Conservation (phyloP, 2,113 vertebrate species). For the Mesitornis unicolor region DNA sequence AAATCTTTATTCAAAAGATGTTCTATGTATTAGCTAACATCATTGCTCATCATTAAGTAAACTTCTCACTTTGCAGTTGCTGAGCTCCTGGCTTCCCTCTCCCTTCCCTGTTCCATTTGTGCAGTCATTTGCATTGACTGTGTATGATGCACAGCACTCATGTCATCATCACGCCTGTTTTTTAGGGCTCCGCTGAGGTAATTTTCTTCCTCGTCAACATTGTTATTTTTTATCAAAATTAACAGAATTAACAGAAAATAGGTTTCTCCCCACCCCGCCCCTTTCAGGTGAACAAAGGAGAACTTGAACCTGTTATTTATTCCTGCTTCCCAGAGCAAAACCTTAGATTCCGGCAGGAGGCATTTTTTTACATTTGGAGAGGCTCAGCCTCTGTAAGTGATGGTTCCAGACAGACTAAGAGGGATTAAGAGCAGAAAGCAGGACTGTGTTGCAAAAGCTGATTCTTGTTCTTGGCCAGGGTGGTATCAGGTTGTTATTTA, state of each 20-base stretch:
- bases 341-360: background rate
- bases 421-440: background rate
- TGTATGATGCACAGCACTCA: background rate
- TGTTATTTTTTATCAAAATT: background rate
- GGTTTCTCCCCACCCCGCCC: rapidly evolving
- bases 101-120: background rate
- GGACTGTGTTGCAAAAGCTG: background rate
- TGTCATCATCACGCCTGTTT: background rate
- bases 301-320: background rate
- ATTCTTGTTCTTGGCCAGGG: background rate
- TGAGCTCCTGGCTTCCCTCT: background rate
- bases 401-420: background rate
- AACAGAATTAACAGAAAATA: background rate
- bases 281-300: background rate
- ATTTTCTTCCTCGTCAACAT: background rate
- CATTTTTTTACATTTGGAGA: background rate
- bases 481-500: background rate
- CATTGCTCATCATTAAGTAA: background rate
- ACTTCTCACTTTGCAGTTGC: background rate
- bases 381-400: background rate
- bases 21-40: background rate
- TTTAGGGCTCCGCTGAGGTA: background rate
- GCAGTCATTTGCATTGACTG: background rate
- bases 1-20: background rate
- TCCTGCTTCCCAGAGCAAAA: background rate